phyloP scores from a whole-genome alignment of 53 echinoderm and acorn worm genomes.

The Stichopus horrens region DNA sequence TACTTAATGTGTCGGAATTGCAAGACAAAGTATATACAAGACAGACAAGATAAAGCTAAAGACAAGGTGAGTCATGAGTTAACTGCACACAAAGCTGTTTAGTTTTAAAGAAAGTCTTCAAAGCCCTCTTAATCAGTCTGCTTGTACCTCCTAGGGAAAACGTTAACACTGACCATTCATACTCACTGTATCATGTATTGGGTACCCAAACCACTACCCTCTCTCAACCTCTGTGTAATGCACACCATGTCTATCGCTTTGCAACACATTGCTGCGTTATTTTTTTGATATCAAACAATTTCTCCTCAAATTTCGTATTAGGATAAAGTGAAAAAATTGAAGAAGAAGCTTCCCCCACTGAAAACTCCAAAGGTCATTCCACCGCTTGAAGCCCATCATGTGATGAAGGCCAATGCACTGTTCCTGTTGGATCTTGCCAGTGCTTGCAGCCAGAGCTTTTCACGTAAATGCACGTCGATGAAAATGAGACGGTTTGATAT shows the following conservation, averaged over 20 bases:
- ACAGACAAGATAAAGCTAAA: conserved; percentile 85
- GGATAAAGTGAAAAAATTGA: conserved; percentile 73
- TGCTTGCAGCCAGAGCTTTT: conserved; percentile 72
- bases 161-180: too few relatives aligned
- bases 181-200: too few relatives aligned
- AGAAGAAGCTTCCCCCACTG: conserved; percentile 77
- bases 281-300: background rate
- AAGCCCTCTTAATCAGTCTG: too few relatives aligned
- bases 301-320: background rate
- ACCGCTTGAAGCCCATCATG: conserved; percentile 90
- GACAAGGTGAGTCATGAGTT: conserved; percentile 55
- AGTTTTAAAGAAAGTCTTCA: too few relatives aligned
- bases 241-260: too few relatives aligned
- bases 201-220: too few relatives aligned
- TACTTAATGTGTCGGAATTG: conserved; percentile 95
- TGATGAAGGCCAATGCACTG: conserved; percentile 97
- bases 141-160: too few relatives aligned
- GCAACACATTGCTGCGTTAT: too few relatives aligned
- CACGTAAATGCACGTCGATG: conserved; percentile 63
- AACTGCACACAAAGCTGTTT: too few relatives aligned
- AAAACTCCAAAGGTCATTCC: conserved; percentile 80
- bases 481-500: conserved; percentile 79
- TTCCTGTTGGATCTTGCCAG: conserved; percentile 92
- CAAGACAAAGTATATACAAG: conserved; percentile 86
- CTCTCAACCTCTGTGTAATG: too few relatives aligned